phyloP scores from a whole-genome alignment of 2,797 vertebrate species.

The Syngnathus rostellatus region DNA sequence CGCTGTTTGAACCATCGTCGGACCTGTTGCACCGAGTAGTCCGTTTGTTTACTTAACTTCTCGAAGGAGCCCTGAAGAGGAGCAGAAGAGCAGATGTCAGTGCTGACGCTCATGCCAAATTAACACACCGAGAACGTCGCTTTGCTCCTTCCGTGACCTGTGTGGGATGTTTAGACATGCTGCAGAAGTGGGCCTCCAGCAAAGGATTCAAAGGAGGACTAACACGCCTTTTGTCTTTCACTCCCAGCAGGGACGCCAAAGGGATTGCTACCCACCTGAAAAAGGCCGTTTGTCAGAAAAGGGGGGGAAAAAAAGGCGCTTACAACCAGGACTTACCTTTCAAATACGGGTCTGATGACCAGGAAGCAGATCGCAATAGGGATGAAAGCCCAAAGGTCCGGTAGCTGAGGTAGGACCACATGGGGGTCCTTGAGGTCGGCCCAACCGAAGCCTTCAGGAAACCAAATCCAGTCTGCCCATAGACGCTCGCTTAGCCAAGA shows the following conservation, averaged over 20 bases:
- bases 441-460: slow-evolving; percentile 87
- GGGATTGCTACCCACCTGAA: slow-evolving; percentile 72
- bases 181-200: slow-evolving; percentile 78
- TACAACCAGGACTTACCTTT: slow-evolving; percentile 51
- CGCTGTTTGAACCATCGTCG: slow-evolving; percentile 89
- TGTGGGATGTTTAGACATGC: slow-evolving; percentile 77
- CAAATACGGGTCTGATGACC: slow-evolving; percentile 67
- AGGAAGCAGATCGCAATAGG: slow-evolving; percentile 69
- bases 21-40: slow-evolving; percentile 74
- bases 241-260: slow-evolving; percentile 75
- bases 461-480: slow-evolving; percentile 92
- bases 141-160: slow-evolving; percentile 66
- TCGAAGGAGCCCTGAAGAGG: slow-evolving; percentile 74
- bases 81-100: slow-evolving; percentile 7
- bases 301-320: too few relatives aligned
- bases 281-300: not conserved
- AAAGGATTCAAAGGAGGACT: slow-evolving; percentile 69
- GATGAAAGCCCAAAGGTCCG: slow-evolving; percentile 75
- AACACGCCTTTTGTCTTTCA: slow-evolving; percentile 78
- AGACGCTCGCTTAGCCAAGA: slow-evolving; percentile 71
- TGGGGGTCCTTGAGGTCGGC: slow-evolving; percentile 77
- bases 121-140: too few relatives aligned
- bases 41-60: slow-evolving; percentile 73
- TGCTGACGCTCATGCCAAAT: too few relatives aligned
- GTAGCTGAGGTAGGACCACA: slow-evolving; percentile 72